Conservation (phyloP, 2,113 vertebrate species). For the Mesocricetus auratus region DNA sequence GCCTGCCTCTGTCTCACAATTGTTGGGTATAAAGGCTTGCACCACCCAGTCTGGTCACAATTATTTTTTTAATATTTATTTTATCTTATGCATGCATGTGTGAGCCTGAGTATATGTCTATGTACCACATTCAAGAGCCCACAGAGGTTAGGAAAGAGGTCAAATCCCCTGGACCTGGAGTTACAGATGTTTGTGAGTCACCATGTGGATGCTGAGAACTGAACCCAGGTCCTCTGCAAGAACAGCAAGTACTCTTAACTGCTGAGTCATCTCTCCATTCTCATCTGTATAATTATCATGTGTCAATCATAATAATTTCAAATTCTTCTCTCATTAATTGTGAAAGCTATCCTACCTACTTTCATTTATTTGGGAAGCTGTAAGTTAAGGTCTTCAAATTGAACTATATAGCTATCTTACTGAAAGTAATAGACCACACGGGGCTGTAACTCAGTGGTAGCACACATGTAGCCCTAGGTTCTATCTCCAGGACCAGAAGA, state of each 20-base stretch:
- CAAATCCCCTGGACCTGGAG: background rate
- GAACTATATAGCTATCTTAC: constrained; percentile 19
- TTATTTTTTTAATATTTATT: background rate
- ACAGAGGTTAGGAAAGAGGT: background rate
- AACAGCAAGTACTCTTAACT: background rate
- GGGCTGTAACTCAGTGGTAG: no score
- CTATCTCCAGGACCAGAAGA: background rate
- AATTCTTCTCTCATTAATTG: constrained; percentile 24
- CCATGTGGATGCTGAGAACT: background rate
- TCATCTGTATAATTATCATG: background rate
- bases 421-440: constrained; percentile 39
- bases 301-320: background rate
- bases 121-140: background rate
- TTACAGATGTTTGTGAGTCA: background rate
- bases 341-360: constrained; percentile 21
- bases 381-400: constrained; percentile 49
- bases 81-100: background rate
- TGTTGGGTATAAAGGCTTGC: background rate
- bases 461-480: background rate
- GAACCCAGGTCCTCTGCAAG: background rate
- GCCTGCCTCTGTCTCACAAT: background rate
- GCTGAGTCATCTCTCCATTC: background rate
- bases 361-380: constrained; percentile 27
- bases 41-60: background rate
- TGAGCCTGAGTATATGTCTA: background rate